Percentiles rank a stretch among this genome's conserved stretches.
Evolutionary conservation across 2,888 invertebrate genomes (phyloP).

Genomic region (Limnephilus marmoratus): DNA sequence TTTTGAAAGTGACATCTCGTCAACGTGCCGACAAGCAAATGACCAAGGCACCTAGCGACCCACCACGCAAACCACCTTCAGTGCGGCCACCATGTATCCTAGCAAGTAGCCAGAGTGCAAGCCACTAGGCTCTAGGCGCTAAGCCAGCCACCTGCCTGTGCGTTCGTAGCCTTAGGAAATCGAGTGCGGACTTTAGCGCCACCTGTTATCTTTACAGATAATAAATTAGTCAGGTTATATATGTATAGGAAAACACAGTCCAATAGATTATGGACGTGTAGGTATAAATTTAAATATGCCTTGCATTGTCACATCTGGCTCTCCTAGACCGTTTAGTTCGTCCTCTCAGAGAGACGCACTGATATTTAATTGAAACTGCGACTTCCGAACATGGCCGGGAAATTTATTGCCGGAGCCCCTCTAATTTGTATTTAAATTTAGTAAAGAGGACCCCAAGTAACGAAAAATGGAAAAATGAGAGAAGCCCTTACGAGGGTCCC

Average conservation of each 20-base stretch:
- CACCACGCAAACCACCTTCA: too few species aligned
- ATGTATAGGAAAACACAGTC: neutral
- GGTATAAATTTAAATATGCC: neutral
- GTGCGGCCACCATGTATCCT: too few species aligned
- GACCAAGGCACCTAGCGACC: too few species aligned
- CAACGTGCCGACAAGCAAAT: too few species aligned
- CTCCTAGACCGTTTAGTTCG: neutral
- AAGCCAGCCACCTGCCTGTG: too few species aligned
- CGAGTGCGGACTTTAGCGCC: too few species aligned
- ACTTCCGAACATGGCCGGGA: conserved; percentile 47
- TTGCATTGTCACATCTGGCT: neutral
- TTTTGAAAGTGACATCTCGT: too few species aligned
- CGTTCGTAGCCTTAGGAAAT: too few species aligned
- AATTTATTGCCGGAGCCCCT: conserved; percentile 55
- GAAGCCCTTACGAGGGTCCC: conserved; percentile 57
- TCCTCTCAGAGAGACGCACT: neutral
- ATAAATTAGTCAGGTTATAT: neutral
- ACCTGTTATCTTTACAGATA: too few species aligned
- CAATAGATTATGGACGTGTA: neutral
- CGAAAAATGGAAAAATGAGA: conserved; percentile 49
- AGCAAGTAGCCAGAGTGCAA: too few species aligned
- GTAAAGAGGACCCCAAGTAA: conserved; percentile 53
- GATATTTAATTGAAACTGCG: conserved; percentile 50
- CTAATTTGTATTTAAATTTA: conserved; percentile 66
- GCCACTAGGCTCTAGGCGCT: too few species aligned